Percentiles rank a stretch among this genome's conserved stretches.
These are phyloP conservation scores for Drosophila pseudoobscura DNA, from an alignment of 1,140 invertebrate species.

Conservation along the genomic window DNA sequence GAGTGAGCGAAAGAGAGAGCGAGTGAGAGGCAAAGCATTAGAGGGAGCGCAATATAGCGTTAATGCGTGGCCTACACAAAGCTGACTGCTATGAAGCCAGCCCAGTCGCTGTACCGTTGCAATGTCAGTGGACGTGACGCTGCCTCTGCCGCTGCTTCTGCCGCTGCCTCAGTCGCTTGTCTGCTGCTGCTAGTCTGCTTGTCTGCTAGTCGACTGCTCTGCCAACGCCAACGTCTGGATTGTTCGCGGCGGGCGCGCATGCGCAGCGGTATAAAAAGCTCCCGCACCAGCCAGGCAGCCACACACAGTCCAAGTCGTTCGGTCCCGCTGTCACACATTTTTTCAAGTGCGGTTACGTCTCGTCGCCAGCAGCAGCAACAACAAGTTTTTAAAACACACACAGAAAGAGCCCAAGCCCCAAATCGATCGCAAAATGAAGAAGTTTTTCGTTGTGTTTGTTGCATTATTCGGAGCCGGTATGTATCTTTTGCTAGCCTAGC, in stretches of 20 bases:
- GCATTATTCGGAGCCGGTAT: constrained; percentile 84
- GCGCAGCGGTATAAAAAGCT: constrained; percentile 84
- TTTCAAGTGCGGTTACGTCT: constrained; percentile 74
- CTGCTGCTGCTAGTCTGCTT: not conserved
- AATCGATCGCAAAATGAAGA: constrained; percentile 80
- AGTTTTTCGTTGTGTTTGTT: constrained; percentile 82
- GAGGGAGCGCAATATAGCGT: constrained; percentile 1
- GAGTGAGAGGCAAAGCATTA: constrained; percentile 1
- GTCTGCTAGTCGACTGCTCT: no score
- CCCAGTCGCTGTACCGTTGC: constrained; percentile 56
- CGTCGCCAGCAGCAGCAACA: constrained; percentile 26
- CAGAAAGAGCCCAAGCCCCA: constrained; percentile 19
- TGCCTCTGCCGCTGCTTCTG: constrained; percentile 8
- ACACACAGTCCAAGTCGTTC: constrained; percentile 81
- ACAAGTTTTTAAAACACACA: constrained; percentile 32
- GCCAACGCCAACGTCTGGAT: constrained; percentile 52
- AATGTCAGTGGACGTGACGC: constrained; percentile 31
- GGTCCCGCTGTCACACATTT: constrained; percentile 73
- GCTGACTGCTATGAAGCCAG: constrained; percentile 46
- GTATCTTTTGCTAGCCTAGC: constrained; percentile 68
- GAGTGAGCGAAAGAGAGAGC: constrained; percentile 31
- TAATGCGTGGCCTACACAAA: constrained; percentile 19
- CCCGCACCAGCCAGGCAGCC: constrained; percentile 76
- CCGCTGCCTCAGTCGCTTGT: not conserved
- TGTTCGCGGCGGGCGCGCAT: constrained; percentile 76